These are phyloP conservation scores for Trichopria drosophilae DNA, from an alignment of 2,888 invertebrate species.

Conservation along the genomic window DNA sequence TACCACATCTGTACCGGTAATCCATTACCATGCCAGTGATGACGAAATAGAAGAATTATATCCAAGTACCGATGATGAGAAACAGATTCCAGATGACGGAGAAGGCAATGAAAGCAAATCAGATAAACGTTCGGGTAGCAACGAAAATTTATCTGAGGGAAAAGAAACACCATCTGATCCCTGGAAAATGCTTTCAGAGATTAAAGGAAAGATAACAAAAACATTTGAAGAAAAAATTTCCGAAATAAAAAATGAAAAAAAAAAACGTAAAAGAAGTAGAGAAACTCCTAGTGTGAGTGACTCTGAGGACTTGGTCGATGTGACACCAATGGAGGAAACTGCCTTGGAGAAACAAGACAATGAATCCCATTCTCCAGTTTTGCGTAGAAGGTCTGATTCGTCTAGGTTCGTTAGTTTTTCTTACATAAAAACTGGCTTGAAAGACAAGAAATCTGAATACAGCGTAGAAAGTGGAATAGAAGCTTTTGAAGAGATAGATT, in stretches of 20 bases:
- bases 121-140: slow-evolving; percentile 66
- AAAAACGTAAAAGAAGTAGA: slow-evolving; percentile 58
- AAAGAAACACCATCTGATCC: slow-evolving; percentile 66
- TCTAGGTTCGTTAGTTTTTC: slow-evolving; percentile 59
- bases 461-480: slow-evolving; percentile 54
- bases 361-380: slow-evolving; percentile 33
- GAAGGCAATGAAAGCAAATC: slow-evolving; percentile 55
- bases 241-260: slow-evolving; percentile 67
- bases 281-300: slow-evolving; percentile 71
- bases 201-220: slow-evolving; percentile 75
- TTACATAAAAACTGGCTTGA: slow-evolving; percentile 52
- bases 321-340: slow-evolving; percentile 48
- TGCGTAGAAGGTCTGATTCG: slow-evolving; percentile 37
- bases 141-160: slow-evolving; percentile 58
- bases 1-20: slow-evolving; percentile 61
- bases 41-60: slow-evolving; percentile 74
- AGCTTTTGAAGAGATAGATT: slow-evolving; percentile 37
- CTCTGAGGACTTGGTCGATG: slow-evolving; percentile 61
- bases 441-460: slow-evolving; percentile 50
- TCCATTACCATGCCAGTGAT: slow-evolving; percentile 77
- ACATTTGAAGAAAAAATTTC: slow-evolving; percentile 78
- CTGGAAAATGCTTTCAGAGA: slow-evolving; percentile 74
- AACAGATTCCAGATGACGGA: slow-evolving; percentile 59
- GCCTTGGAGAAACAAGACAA: slow-evolving; percentile 43
- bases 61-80: slow-evolving; percentile 64